Percentiles rank a stretch among this genome's conserved stretches.
phyloP scores from a whole-genome alignment of 1,140 invertebrate species.

The Ips typographus region DNA sequence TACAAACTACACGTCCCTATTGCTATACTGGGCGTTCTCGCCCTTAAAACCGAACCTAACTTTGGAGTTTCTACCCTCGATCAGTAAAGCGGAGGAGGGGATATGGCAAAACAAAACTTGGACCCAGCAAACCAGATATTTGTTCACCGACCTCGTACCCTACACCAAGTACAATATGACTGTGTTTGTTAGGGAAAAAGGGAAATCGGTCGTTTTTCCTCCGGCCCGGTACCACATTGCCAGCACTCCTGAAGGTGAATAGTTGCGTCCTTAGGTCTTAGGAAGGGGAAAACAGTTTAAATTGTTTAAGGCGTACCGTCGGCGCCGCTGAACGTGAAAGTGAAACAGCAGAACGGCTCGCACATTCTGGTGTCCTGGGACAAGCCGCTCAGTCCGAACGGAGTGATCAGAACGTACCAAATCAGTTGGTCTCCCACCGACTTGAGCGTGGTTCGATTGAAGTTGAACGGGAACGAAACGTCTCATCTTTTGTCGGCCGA shows the following conservation, averaged over 20 bases:
- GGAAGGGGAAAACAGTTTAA: neutral
- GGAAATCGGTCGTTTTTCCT: constrained; percentile 55
- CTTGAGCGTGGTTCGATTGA: constrained; percentile 42
- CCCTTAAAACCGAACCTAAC: constrained; percentile 46
- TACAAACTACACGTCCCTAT: constrained; percentile 56
- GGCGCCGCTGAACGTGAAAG: constrained; percentile 64
- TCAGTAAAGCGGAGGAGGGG: constrained; percentile 47
- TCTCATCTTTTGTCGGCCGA: constrained; percentile 56
- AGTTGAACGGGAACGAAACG: constrained; percentile 52
- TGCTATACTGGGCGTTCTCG: constrained; percentile 61
- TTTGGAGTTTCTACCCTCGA: constrained; percentile 66
- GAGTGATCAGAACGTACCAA: constrained; percentile 64
- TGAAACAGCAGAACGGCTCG: constrained; percentile 63
- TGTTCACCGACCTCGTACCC: constrained; percentile 66
- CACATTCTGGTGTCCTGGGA: constrained; percentile 69
- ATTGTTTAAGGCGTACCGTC: constrained; percentile 55
- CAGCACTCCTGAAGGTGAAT: constrained; percentile 60
- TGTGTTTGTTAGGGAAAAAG: constrained; percentile 66
- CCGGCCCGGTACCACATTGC: constrained; percentile 62
- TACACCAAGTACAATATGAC: constrained; percentile 77
- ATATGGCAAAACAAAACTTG: constrained; percentile 62
- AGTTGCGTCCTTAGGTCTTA: no score
- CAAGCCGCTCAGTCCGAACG: constrained; percentile 63
- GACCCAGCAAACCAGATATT: constrained; percentile 57
- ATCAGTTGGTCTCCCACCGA: constrained; percentile 55